Conservation (phyloP, 2,113 vertebrate genomes). For the Perognathus longimembris region DNA sequence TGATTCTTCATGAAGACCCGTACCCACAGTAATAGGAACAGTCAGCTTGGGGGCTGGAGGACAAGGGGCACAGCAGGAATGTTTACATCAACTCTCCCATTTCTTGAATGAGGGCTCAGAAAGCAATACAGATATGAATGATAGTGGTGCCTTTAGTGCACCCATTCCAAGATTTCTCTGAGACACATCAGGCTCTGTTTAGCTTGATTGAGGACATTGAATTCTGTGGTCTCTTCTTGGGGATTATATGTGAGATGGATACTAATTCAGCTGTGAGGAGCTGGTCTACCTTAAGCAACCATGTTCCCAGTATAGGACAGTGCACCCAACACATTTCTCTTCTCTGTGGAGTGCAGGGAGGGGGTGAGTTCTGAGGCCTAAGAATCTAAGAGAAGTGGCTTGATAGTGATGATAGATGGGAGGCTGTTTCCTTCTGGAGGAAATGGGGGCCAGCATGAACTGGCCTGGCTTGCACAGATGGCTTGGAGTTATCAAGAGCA, state of each 20-base stretch:
- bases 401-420: background rate
- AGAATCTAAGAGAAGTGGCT: no score
- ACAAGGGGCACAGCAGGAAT: fast-evolving
- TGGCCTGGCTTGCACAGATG: no score
- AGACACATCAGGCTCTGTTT: background rate
- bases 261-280: background rate
- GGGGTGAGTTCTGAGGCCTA: no score
- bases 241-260: fast-evolving
- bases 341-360: no score
- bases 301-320: fast-evolving
- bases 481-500: no score
- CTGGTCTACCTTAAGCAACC: fast-evolving
- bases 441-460: background rate
- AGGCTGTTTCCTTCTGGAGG: background rate
- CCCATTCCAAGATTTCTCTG: fast-evolving
- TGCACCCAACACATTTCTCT: no score
- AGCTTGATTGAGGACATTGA: fast-evolving
- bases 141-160: no score
- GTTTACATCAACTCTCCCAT: background rate
- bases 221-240: background rate
- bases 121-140: background rate
- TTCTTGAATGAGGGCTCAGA: background rate
- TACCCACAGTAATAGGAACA: no score
- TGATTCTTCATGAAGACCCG: fast-evolving
- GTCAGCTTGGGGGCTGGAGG: fast-evolving